These are phyloP conservation scores for Thaleichthys pacificus DNA, from an alignment of 2,797 vertebrate genomes.

Conservation along the genomic window DNA sequence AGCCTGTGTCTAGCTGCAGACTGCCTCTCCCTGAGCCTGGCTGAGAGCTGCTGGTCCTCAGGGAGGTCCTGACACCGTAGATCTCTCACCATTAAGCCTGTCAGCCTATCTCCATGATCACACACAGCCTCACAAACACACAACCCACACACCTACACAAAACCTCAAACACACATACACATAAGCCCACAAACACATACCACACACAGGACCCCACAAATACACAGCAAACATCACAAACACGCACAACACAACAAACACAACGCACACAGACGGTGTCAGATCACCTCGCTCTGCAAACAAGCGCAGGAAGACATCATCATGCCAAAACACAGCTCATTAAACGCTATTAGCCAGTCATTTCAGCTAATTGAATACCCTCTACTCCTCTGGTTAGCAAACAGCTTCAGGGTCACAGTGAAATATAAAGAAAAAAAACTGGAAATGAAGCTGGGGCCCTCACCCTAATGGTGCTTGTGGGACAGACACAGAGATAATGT, in stretches of 20 bases:
- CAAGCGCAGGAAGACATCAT: conserved; percentile 66
- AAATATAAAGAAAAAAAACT: conserved; percentile 43
- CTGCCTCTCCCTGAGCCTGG: not conserved
- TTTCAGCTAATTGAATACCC: conserved; percentile 75
- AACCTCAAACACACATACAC: conserved; percentile 12
- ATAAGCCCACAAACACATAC: conserved; percentile 26
- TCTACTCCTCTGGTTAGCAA: conserved; percentile 70
- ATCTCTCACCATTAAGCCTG: conserved; percentile 69
- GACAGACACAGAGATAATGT: conserved; percentile 63
- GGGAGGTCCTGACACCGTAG: conserved; percentile 54
- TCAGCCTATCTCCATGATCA: conserved; percentile 58
- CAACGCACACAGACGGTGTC: conserved; percentile 62
- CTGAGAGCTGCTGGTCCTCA: conserved; percentile 56
- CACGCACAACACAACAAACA: not conserved
- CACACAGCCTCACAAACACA: conserved; percentile 16
- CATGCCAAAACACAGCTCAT: conserved; percentile 76
- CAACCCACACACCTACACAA: conserved; percentile 24
- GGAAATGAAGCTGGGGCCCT: conserved; percentile 61
- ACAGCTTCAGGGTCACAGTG: conserved; percentile 63
- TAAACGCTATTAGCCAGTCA: conserved; percentile 79
- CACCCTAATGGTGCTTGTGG: conserved; percentile 65
- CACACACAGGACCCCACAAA: conserved; percentile 21
- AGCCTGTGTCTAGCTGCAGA: conserved; percentile 35
- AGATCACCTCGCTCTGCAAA: conserved; percentile 65
- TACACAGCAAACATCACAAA: conserved; percentile 25